Evolutionary conservation across 2,888 invertebrate genomes (phyloP).

Genomic region (Stegana nigrithorax): DNA sequence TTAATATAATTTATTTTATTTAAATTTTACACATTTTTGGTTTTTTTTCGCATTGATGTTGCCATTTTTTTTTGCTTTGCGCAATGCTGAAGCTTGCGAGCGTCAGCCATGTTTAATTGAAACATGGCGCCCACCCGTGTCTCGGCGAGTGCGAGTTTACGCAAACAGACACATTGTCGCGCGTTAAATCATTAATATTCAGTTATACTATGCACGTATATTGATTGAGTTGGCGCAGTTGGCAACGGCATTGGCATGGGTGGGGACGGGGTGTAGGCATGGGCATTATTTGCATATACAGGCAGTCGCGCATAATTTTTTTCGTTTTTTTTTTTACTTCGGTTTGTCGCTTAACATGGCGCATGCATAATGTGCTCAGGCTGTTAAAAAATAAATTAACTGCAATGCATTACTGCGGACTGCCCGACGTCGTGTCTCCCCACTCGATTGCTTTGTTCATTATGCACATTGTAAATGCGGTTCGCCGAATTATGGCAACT

Average conservation of each 20-base stretch:
- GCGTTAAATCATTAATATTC: conserved; percentile 31
- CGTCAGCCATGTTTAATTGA: conserved; percentile 33
- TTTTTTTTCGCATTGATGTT: conserved; percentile 21
- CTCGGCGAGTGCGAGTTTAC: conserved; percentile 22
- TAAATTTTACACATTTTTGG: conserved; percentile 24
- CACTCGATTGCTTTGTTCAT: neutral
- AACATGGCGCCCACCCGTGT: conserved; percentile 14
- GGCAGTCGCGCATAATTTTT: too few relatives aligned
- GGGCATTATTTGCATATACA: neutral
- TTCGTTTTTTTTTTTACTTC: neutral
- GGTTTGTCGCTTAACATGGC: neutral
- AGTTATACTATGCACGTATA: too few relatives aligned
- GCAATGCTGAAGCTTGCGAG: too few relatives aligned
- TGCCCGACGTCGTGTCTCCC: too few relatives aligned
- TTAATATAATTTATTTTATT: conserved; percentile 50
- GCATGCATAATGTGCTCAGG: too few relatives aligned
- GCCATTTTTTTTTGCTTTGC: neutral
- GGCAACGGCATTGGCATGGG: neutral
- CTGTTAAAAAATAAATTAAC: conserved; percentile 11
- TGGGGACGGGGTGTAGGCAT: neutral
- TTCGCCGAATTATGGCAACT: conserved; percentile 42
- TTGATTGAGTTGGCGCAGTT: too few relatives aligned
- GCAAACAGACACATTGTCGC: conserved; percentile 21
- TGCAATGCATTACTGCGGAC: too few relatives aligned
- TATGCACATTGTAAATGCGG: conserved; percentile 32